phyloP scores from a whole-genome alignment of 2,113 vertebrate species.

The Lepus europaeus region DNA sequence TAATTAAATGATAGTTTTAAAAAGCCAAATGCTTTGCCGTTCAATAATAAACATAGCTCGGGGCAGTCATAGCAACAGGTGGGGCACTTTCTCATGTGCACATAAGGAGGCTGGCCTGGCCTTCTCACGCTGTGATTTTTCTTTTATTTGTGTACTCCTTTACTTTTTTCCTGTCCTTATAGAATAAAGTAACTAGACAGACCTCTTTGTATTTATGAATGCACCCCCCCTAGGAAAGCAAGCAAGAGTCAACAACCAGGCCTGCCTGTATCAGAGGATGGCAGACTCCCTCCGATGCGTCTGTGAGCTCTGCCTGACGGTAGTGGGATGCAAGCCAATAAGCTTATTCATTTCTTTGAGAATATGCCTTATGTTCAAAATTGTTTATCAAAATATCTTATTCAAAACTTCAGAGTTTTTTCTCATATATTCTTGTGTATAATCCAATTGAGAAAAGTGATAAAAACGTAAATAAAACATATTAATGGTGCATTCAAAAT shows the following conservation, averaged over 20 bases:
- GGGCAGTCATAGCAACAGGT: neutral
- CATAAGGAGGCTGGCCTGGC: constrained; percentile 19
- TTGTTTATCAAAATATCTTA: neutral
- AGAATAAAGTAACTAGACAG: constrained; percentile 10
- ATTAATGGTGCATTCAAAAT: neutral
- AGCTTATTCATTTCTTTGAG: neutral
- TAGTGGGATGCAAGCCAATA: neutral
- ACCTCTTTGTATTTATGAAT: neutral
- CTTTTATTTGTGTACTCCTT: neutral
- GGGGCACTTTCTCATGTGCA: constrained; percentile 58
- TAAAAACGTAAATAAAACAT: neutral
- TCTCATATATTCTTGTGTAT: neutral
- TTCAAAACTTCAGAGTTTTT: neutral
- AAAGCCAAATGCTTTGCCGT: constrained; percentile 27
- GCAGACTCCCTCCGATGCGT: fast-evolving
- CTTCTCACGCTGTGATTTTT: neutral
- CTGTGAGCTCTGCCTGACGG: neutral
- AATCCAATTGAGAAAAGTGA: neutral
- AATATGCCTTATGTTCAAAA: neutral
- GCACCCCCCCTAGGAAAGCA: neutral
- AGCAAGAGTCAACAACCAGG: neutral
- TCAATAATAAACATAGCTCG: neutral
- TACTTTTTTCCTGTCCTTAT: neutral
- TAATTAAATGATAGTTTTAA: neutral
- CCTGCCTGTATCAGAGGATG: neutral